A percentile compares a stretch with the other conserved stretches of the same genome.
These are phyloP conservation scores for Sphenopsis melanotis DNA, from an alignment of 2,797 vertebrate species.

Conservation along the genomic window DNA sequence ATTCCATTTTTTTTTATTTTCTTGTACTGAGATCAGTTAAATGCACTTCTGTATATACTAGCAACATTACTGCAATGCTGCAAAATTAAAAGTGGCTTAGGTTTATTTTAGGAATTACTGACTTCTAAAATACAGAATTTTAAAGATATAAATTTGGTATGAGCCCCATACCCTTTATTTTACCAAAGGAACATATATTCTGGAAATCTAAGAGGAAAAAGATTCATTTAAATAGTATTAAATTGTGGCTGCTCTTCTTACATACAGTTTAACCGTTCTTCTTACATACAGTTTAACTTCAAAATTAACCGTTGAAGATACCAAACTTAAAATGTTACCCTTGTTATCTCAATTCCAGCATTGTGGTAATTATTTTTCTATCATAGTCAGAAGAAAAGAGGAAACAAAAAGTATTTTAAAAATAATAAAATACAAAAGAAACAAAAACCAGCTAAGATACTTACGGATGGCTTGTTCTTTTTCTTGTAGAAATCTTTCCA, in stretches of 20 bases:
- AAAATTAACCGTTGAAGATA: constrained; percentile 78
- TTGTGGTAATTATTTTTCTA: constrained; percentile 66
- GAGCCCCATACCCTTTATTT: constrained; percentile 50
- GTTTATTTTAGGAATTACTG: constrained; percentile 64
- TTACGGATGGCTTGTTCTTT: constrained; percentile 82
- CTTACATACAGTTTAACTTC: constrained; percentile 76
- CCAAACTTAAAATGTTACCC: constrained; percentile 75
- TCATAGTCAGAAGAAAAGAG: constrained; percentile 3
- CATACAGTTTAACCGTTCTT: constrained; percentile 79
- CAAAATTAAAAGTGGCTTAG: constrained; percentile 65
- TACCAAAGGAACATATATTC: constrained; percentile 43
- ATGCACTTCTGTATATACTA: constrained; percentile 67
- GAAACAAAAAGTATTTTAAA: neutral
- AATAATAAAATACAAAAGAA: neutral
- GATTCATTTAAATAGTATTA: constrained; percentile 76
- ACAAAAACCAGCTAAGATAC: constrained; percentile 58
- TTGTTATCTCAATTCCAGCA: constrained; percentile 73
- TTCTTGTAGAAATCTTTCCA: constrained; percentile 91
- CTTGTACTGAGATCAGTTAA: constrained; percentile 63
- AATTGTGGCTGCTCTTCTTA: constrained; percentile 79
- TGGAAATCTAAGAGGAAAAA: constrained; percentile 63
- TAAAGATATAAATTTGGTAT: constrained; percentile 30
- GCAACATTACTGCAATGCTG: constrained; percentile 57
- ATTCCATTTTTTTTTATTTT: constrained; percentile 65
- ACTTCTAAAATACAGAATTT: constrained; percentile 60